phyloP scores from a whole-genome alignment of 2,113 vertebrate genomes.

The Oncorhynchus nerka region DNA sequence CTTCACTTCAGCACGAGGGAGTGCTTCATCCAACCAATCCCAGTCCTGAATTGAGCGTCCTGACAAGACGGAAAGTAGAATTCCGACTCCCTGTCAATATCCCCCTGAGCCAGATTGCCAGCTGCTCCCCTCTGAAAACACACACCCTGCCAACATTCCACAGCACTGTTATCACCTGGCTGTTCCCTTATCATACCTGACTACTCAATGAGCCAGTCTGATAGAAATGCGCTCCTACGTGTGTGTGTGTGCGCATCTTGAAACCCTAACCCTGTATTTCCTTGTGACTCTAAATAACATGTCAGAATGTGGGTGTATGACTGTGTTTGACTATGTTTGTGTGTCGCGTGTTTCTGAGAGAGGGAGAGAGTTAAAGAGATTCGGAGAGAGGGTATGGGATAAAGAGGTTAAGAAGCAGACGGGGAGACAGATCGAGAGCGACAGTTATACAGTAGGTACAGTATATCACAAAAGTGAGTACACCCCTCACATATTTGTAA shows the following conservation, averaged over 20 bases:
- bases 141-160: conserved; percentile 49
- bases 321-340: neutral
- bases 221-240: neutral
- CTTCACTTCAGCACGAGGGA: conserved; percentile 14
- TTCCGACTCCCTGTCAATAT: conserved; percentile 40
- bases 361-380: neutral
- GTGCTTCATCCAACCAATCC: conserved; percentile 24
- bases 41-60: conserved; percentile 31
- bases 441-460: neutral
- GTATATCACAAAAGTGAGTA: too few relatives aligned
- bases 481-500: too few relatives aligned
- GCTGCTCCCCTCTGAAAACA: conserved; percentile 50
- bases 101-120: conserved; percentile 25
- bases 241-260: too few relatives aligned
- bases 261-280: neutral
- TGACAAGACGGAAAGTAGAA: neutral
- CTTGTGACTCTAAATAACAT: too few relatives aligned
- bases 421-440: neutral
- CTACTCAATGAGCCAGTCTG: neutral
- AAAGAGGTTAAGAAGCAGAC: conserved; percentile 1
- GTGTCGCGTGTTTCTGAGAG: conserved; percentile 3
- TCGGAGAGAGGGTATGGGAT: neutral
- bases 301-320: neutral
- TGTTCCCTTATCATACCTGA: conserved; percentile 22
- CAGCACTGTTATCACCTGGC: conserved; percentile 49